phyloP scores from a whole-genome alignment of 2,888 invertebrate species.

The Diarsia brunnea region DNA sequence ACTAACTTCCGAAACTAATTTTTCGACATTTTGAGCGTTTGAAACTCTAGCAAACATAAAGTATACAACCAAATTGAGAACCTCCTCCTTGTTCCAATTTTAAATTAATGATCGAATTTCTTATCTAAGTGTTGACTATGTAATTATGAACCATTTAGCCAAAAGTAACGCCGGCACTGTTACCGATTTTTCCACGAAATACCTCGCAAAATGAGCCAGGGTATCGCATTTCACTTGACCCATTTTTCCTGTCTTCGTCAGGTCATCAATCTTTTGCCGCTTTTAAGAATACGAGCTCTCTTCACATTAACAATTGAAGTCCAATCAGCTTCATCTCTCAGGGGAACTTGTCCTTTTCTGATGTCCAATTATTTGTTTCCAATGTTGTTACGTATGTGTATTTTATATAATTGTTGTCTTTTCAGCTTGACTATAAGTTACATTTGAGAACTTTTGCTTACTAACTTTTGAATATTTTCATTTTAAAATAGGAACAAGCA shows the following conservation, averaged over 20 bases:
- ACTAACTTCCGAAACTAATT: too few species aligned
- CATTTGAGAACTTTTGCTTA: too few species aligned
- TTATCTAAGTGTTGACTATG: background rate
- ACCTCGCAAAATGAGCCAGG: conserved; percentile 4
- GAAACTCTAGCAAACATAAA: too few species aligned
- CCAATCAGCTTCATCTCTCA: conserved; percentile 45
- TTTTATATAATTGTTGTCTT: background rate
- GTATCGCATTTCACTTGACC: conserved; percentile 52
- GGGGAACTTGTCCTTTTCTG: conserved; percentile 28
- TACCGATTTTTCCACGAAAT: conserved; percentile 13
- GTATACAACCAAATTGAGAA: too few species aligned
- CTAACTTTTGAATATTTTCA: too few species aligned
- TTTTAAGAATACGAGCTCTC: conserved; percentile 51
- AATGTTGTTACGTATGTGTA: background rate
- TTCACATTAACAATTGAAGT: conserved; percentile 57
- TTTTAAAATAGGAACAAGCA: too few species aligned
- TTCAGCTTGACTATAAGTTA: background rate
- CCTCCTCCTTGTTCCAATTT: too few species aligned
- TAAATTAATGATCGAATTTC: too few species aligned
- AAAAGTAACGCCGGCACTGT: conserved; percentile 10
- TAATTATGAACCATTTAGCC: conserved; percentile 1
- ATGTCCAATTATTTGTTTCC: conserved; percentile 37
- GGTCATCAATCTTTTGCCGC: conserved; percentile 57
- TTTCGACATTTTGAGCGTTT: too few species aligned
- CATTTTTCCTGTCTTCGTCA: conserved; percentile 36